Conservation (phyloP, 2,113 vertebrate genomes). For the Cololabis saira region DNA sequence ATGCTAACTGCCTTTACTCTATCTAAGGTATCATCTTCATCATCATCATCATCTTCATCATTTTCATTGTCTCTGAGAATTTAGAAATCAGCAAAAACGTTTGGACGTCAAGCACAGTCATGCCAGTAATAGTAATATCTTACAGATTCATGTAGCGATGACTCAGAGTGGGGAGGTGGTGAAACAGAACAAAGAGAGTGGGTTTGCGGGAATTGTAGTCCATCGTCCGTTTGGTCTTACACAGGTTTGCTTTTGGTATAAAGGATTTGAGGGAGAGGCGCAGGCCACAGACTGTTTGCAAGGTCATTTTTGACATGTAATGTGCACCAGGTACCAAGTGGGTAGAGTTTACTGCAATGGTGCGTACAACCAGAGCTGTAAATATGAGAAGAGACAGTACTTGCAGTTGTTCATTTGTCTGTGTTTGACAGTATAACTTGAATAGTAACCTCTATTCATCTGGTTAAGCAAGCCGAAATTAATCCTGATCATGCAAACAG, state of each 20-base stretch:
- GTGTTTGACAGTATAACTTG: slow-evolving; percentile 26
- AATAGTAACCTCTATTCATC: slow-evolving; percentile 35
- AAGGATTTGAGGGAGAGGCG: slow-evolving; percentile 67
- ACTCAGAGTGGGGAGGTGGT: slow-evolving; percentile 49
- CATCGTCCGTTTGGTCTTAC: slow-evolving; percentile 75
- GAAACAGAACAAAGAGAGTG: slow-evolving; percentile 60
- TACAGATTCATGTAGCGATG: slow-evolving; percentile 78
- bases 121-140: slow-evolving; percentile 83
- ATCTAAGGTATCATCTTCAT: slow-evolving; percentile 67
- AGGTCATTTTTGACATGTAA: background rate
- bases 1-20: slow-evolving; percentile 71
- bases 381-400: slow-evolving; percentile 44
- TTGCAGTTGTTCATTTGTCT: slow-evolving; percentile 41
- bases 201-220: slow-evolving; percentile 60
- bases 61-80: too few species aligned
- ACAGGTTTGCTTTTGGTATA: slow-evolving; percentile 82
- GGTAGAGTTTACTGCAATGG: slow-evolving; percentile 29
- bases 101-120: slow-evolving; percentile 83
- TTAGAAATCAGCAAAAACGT: slow-evolving; percentile 79
- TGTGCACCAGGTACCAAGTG: slow-evolving; percentile 20
- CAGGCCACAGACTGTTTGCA: slow-evolving; percentile 51
- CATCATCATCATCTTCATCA: slow-evolving; percentile 56
- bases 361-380: slow-evolving; percentile 12
- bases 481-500: slow-evolving; percentile 50
- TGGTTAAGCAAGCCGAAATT: slow-evolving; percentile 47